These are phyloP conservation scores for Agapornis canus DNA, from an alignment of 2,797 vertebrate species.

Conservation along the genomic window DNA sequence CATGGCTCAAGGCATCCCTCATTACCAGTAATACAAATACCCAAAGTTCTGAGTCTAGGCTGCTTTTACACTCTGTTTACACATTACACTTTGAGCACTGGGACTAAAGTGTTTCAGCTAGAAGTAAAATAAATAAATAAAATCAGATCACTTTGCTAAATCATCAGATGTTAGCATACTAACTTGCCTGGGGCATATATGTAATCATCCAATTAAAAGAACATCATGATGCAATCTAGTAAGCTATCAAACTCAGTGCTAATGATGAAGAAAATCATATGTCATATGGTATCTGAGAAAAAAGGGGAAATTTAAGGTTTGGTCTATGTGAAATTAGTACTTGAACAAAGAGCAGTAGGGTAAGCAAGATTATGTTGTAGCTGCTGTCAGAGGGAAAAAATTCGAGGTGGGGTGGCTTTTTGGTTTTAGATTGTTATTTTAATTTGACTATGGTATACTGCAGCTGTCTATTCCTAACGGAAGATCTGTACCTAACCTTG, in stretches of 20 bases:
- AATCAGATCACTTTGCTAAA: conserved; percentile 23
- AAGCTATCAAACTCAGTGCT: conserved; percentile 25
- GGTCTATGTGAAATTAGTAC: not conserved
- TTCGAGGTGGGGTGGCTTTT: fast-evolving
- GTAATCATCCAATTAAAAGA: conserved; percentile 48
- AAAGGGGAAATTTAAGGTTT: not conserved
- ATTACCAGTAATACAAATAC: not conserved
- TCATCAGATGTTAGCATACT: conserved; percentile 1
- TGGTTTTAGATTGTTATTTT: not conserved
- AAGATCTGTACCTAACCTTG: not conserved
- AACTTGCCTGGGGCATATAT: not conserved
- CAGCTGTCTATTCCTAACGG: not conserved
- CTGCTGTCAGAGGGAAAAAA: not conserved
- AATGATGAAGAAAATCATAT: conserved; percentile 29
- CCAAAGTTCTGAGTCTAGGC: not conserved
- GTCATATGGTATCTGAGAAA: not conserved
- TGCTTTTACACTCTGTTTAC: not conserved
- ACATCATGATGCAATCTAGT: not conserved
- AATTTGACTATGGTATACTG: not conserved
- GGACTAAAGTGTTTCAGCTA: not conserved
- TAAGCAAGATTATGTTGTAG: not conserved
- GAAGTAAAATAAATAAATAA: conserved; percentile 56
- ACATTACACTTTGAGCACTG: not conserved
- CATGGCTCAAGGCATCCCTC: not conserved
- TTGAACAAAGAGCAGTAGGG: not conserved